Conservation (phyloP, 2,113 vertebrate genomes). For the Tychaedon coryphoeus region DNA sequence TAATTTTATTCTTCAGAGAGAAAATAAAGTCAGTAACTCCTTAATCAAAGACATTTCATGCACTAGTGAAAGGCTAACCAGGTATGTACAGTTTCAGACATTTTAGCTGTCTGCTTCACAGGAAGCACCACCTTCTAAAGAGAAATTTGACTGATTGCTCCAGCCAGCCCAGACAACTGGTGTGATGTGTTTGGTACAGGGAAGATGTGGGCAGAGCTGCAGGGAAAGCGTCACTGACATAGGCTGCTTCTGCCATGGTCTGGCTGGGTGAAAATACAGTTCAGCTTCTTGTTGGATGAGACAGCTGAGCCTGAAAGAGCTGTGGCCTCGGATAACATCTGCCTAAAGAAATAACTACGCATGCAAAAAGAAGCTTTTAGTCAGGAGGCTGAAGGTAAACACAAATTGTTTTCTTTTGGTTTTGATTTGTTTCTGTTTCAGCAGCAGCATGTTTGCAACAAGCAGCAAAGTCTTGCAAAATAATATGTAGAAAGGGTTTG, state of each 20-base stretch:
- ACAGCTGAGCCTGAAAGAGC: neutral
- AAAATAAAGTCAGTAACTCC: neutral
- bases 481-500: neutral
- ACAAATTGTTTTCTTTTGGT: accelerated
- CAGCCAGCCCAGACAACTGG: neutral
- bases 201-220: neutral
- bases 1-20: neutral
- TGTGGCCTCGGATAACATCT: neutral
- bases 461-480: neutral
- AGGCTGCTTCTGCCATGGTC: neutral
- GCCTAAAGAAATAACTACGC: neutral
- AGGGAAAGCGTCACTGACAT: neutral
- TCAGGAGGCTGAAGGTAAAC: neutral
- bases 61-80: neutral
- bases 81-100: neutral
- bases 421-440: neutral
- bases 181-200: neutral
- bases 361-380: neutral
- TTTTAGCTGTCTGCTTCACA: neutral
- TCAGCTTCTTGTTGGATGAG: neutral
- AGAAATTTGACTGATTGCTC: neutral
- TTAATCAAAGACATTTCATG: neutral
- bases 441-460: neutral
- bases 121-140: neutral
- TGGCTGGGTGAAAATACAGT: neutral